Conservation (phyloP, 2,888 invertebrate genomes). For the Brachynemurus nebulosus region DNA sequence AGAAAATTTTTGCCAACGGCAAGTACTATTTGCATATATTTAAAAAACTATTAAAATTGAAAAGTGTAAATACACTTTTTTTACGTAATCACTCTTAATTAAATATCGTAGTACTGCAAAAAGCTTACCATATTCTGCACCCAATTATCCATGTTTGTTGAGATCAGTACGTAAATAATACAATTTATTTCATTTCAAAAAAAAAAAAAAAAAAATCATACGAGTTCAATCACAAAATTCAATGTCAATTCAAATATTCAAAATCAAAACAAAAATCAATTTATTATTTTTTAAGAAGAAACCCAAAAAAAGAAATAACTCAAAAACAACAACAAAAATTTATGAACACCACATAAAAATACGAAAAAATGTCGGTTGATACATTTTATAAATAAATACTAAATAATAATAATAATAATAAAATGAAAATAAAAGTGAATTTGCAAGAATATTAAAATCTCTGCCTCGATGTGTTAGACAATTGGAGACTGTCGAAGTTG, state of each 20-base stretch:
- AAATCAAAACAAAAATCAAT: neutral
- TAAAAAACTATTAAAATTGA: no score
- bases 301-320: neutral
- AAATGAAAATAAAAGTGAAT: constrained; percentile 7
- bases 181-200: neutral
- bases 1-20: no score
- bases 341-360: neutral
- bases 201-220: neutral
- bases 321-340: neutral
- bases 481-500: constrained; percentile 2
- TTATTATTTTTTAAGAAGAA: neutral
- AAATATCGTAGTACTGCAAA: no score
- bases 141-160: constrained; percentile 29
- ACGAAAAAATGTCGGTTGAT: no score
- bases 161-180: neutral
- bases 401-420: neutral
- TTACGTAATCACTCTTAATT: no score
- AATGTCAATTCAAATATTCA: neutral
- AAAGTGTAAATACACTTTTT: no score
- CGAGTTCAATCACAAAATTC: no score
- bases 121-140: constrained; percentile 32
- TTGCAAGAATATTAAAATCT: neutral
- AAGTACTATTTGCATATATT: no score
- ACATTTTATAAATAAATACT: no score
- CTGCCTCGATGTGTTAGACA: constrained; percentile 1